Percentiles rank a stretch among this genome's conserved stretches.
Evolutionary conservation across 1,140 invertebrate genomes (phyloP).

Genomic region (Sinonovacula constricta): DNA sequence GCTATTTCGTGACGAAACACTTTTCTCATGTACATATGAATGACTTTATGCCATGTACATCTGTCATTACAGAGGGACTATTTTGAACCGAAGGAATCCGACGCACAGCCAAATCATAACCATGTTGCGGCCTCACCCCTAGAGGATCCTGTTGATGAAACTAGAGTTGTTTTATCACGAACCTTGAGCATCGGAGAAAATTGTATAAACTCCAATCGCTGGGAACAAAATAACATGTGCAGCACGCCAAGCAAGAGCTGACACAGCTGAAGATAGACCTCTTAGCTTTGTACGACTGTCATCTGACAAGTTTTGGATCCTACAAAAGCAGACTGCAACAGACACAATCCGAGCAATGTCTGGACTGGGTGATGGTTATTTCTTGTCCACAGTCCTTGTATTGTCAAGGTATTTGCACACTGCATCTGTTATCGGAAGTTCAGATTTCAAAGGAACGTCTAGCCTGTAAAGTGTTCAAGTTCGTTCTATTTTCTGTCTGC

Average conservation of each 20-base stretch:
- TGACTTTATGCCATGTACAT: background rate
- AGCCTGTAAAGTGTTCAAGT: no score
- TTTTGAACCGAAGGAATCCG: constrained; percentile 16
- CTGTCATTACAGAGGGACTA: constrained; percentile 26
- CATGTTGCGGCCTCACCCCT: constrained; percentile 48
- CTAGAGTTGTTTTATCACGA: constrained; percentile 54
- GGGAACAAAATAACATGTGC: constrained; percentile 51
- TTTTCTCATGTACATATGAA: background rate
- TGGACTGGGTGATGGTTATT: no score
- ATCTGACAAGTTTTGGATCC: no score
- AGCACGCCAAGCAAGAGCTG: constrained; percentile 14
- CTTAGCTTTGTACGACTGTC: no score
- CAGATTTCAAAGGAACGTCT: no score
- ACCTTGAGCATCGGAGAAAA: constrained; percentile 63
- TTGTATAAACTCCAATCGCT: constrained; percentile 53
- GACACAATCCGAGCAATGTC: no score
- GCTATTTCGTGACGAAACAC: background rate
- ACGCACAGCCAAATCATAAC: constrained; percentile 55
- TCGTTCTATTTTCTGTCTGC: no score
- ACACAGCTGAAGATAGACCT: no score
- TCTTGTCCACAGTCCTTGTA: no score
- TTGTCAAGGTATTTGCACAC: no score
- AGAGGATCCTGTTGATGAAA: constrained; percentile 54
- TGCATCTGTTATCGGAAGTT: no score
- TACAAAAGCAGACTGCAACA: no score